Conservation (phyloP, 1,140 invertebrate species). For the Cydia splendana region DNA sequence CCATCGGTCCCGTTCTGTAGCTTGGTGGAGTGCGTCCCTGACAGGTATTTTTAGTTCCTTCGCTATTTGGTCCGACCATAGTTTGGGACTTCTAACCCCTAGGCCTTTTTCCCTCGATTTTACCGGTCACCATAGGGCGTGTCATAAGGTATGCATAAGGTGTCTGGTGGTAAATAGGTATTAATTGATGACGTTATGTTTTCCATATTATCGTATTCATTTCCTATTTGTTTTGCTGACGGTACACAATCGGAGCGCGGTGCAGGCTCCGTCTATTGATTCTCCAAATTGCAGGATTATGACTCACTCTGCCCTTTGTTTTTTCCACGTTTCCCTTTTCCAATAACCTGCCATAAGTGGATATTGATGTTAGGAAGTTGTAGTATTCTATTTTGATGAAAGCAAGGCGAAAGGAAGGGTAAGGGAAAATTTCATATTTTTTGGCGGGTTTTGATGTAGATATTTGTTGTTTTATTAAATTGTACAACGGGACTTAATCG, state of each 20-base stretch:
- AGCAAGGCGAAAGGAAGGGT: neutral
- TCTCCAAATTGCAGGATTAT: conserved; percentile 66
- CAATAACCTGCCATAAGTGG: conserved; percentile 9
- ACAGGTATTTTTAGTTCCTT: no score
- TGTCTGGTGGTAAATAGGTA: neutral
- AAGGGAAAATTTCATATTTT: neutral
- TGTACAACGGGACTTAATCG: no score
- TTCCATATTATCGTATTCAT: neutral
- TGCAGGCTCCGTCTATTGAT: conserved; percentile 61
- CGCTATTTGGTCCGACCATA: no score
- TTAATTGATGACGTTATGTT: neutral
- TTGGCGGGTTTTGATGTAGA: no score
- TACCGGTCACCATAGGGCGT: no score
- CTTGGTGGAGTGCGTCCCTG: no score
- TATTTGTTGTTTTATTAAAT: no score
- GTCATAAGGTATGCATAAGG: no score
- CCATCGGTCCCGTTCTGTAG: no score
- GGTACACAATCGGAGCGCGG: conserved; percentile 46
- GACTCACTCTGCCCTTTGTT: conserved; percentile 53
- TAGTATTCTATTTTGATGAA: neutral
- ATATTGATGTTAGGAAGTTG: neutral
- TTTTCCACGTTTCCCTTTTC: neutral
- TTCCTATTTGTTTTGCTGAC: conserved; percentile 44
- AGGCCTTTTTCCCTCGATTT: no score
- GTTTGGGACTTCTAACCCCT: no score